Percentiles rank a stretch among this genome's conserved stretches.
Evolutionary conservation across 2,888 invertebrate genomes (phyloP).

Genomic region (Polyommatus iphigenia): DNA sequence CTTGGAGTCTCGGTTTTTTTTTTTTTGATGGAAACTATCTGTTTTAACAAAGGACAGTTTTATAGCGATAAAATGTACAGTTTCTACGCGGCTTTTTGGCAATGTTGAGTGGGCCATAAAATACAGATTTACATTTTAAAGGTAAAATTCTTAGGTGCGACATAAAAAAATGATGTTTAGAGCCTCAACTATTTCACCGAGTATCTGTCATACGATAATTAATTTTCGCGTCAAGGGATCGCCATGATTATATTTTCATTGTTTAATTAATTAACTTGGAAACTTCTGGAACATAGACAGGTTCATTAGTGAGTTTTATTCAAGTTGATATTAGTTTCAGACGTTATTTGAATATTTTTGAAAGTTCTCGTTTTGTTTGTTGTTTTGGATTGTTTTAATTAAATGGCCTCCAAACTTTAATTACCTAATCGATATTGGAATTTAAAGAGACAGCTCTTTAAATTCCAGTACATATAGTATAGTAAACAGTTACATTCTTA

Average conservation of each 20-base stretch:
- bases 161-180: background rate
- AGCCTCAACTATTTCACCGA: background rate
- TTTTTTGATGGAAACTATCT: too few species aligned
- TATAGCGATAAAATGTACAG: too few species aligned
- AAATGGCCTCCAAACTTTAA: background rate
- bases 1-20: too few species aligned
- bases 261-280: constrained; percentile 16
- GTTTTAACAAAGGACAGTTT: too few species aligned
- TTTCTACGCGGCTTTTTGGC: too few species aligned
- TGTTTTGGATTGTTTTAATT: background rate
- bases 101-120: too few species aligned
- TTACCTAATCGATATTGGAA: background rate
- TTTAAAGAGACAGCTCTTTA: background rate
- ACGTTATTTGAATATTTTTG: constrained; percentile 5
- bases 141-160: background rate
- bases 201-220: background rate
- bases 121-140: too few species aligned
- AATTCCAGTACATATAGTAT: too few species aligned
- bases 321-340: constrained; percentile 7
- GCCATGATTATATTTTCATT: constrained; percentile 7
- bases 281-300: constrained; percentile 17
- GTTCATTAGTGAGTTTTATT: constrained; percentile 14
- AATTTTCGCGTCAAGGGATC: background rate
- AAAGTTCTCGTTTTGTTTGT: constrained; percentile 3
- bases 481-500: background rate